Percentiles rank a stretch among this genome's conserved stretches.
Conservation (phyloP, 2,888 invertebrate genomes). For the Sinotaia quadrata region DNA sequence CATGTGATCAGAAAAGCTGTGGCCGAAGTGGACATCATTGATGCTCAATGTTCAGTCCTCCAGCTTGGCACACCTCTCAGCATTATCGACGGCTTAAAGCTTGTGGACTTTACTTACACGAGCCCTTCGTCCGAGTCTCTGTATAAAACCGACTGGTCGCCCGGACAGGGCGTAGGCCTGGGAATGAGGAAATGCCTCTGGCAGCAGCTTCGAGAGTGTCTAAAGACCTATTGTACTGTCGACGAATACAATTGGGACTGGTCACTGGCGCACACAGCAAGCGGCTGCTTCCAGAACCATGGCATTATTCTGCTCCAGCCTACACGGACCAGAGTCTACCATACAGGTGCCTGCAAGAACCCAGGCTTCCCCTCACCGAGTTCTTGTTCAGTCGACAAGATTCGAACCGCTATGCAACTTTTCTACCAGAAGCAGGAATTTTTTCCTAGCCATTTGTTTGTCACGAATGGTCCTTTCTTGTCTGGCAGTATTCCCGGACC, state of each 20-base stretch:
- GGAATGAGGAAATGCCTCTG: constrained; percentile 14
- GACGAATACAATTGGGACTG: constrained; percentile 33
- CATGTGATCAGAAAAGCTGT: constrained; percentile 8
- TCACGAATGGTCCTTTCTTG: background rate
- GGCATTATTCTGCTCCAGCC: constrained; percentile 19
- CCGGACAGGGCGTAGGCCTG: constrained; percentile 20
- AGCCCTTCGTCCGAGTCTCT: background rate
- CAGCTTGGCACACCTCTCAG: background rate
- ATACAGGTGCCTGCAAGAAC: constrained; percentile 18
- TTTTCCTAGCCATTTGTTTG: background rate
- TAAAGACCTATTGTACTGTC: constrained; percentile 8
- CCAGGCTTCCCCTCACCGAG: background rate
- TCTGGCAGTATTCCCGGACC: background rate
- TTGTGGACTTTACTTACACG: too few relatives aligned
- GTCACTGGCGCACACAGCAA: constrained; percentile 2
- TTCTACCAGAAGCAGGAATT: background rate
- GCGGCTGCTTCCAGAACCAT: constrained; percentile 7
- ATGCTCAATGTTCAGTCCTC: background rate
- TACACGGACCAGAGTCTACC: constrained; percentile 12
- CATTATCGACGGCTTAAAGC: too few relatives aligned
- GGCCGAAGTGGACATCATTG: background rate
- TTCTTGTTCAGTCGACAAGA: background rate
- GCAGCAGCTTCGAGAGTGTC: constrained; percentile 15
- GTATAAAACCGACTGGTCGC: background rate
- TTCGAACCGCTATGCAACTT: background rate